Evolutionary conservation across 1,140 invertebrate species (phyloP), one percentile per base, ranked within the genome.

Genomic region (Nephila pilipes): DNA sequence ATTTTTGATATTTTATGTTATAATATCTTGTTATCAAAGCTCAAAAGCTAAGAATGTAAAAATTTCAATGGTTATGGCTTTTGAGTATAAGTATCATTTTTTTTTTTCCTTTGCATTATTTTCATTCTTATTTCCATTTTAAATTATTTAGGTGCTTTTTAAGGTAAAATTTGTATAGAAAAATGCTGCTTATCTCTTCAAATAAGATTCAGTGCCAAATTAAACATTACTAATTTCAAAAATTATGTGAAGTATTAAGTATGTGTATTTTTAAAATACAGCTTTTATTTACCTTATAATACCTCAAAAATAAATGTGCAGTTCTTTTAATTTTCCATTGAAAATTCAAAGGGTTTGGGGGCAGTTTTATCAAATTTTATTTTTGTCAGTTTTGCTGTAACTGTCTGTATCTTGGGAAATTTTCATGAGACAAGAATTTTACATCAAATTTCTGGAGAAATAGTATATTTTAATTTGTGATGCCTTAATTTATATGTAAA

Each of bases 41-140:
- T 75, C 69, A 75, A 75, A 75, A 75, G 69, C 29, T 36, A 75
- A 75, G 29, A 18, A 75, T 75, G 69, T 75, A 75, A 75, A 75
- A 75, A 75, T 75, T 75, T 75, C 18, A 32, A 29, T 75, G 6
- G 32, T 65, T 12, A 18, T 32, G 69, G 16, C 29, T 36, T 75
- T 75, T 36, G 69, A 36, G 25, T 75, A 29, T 75, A 75, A 75
- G 29, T 75, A 32, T 75, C 5, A 65, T 25, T 65, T 65, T 6
- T 25, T 5, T 25, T 65, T n/a, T 8, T n/a, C 25, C 25, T 22
- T 58, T 58, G 16, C 20, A 20, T 22, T 58, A 20, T 58, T 58
- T 58, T 22, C 57, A 3, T 58, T 58, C 18, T 22, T 22, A 10
- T 25, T 65, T 65, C 10, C 63, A 25, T 65, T 25, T 46, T 46